These are phyloP conservation scores for Cyrtodaria siliqua DNA, from an alignment of 2,888 invertebrate genomes.

Conservation along the genomic window DNA sequence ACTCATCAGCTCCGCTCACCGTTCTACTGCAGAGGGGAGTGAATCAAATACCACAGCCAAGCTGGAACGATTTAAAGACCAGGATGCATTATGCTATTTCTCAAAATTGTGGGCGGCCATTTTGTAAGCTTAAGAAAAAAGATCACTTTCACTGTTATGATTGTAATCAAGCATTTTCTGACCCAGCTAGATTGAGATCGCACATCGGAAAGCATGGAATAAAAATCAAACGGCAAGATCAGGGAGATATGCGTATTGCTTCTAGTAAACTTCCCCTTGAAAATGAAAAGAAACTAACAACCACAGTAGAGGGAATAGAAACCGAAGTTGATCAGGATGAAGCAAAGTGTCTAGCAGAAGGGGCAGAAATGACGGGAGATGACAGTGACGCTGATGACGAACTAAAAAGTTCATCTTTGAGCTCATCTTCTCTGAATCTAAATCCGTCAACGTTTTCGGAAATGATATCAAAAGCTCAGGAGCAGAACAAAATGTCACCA, in stretches of 20 bases:
- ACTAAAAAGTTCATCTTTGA: constrained; percentile 33
- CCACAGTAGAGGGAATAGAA: not conserved
- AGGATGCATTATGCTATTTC: constrained; percentile 81
- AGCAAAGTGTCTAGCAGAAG: constrained; percentile 50
- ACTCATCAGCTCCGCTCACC: constrained; percentile 64
- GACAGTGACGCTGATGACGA: constrained; percentile 51
- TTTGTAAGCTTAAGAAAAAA: constrained; percentile 92
- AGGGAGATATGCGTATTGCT: constrained; percentile 16
- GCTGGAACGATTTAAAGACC: constrained; percentile 74
- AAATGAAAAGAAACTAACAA: too few species aligned
- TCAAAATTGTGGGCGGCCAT: constrained; percentile 90
- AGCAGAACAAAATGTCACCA: constrained; percentile 50
- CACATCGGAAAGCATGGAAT: constrained; percentile 90
- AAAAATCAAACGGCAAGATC: constrained; percentile 70
- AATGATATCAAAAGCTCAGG: constrained; percentile 74
- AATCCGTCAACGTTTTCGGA: constrained; percentile 76
- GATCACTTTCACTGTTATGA: constrained; percentile 93
- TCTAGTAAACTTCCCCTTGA: not conserved
- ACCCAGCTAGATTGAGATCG: constrained; percentile 89
- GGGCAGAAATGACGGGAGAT: constrained; percentile 21
- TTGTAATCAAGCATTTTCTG: constrained; percentile 93
- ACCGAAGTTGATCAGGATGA: constrained; percentile 53
- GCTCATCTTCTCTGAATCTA: constrained; percentile 77
- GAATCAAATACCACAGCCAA: constrained; percentile 66
- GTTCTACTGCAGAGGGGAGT: constrained; percentile 72